These are phyloP conservation scores for Pseudonaja textilis DNA, from an alignment of 2,113 vertebrate genomes.

Conservation along the genomic window DNA sequence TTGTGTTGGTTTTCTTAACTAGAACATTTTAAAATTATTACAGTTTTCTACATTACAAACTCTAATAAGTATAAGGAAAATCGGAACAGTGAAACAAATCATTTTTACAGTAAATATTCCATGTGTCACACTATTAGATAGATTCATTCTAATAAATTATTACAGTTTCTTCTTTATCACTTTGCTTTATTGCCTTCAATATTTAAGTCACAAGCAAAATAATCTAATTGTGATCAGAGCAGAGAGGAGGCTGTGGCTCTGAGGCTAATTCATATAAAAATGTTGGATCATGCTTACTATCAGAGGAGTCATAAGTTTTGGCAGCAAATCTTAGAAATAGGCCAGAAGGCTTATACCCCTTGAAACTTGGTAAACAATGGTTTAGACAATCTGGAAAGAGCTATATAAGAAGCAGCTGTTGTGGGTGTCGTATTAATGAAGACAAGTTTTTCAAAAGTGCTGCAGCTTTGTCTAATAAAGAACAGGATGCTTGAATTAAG, in stretches of 20 bases:
- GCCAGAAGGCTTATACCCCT: background rate
- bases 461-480: background rate
- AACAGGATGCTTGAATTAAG: background rate
- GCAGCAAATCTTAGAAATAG: background rate
- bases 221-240: slow-evolving; percentile 37
- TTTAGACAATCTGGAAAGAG: background rate
- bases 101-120: slow-evolving; percentile 52
- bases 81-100: slow-evolving; percentile 41
- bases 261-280: slow-evolving; percentile 14
- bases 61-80: background rate
- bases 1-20: slow-evolving; percentile 17
- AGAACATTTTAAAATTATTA: slow-evolving; percentile 30
- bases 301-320: background rate
- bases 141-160: slow-evolving; percentile 56
- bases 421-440: background rate
- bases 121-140: slow-evolving; percentile 51
- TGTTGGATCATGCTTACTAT: background rate
- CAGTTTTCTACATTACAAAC: slow-evolving; percentile 37
- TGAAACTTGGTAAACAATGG: background rate
- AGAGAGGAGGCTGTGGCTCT: slow-evolving; percentile 34
- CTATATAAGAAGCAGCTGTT: background rate
- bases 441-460: background rate
- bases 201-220: slow-evolving; percentile 44
- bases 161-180: slow-evolving; percentile 50
- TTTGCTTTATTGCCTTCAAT: slow-evolving; percentile 59